phyloP scores from a whole-genome alignment of 2,113 vertebrate species.

The Addax nasomaculatus region DNA sequence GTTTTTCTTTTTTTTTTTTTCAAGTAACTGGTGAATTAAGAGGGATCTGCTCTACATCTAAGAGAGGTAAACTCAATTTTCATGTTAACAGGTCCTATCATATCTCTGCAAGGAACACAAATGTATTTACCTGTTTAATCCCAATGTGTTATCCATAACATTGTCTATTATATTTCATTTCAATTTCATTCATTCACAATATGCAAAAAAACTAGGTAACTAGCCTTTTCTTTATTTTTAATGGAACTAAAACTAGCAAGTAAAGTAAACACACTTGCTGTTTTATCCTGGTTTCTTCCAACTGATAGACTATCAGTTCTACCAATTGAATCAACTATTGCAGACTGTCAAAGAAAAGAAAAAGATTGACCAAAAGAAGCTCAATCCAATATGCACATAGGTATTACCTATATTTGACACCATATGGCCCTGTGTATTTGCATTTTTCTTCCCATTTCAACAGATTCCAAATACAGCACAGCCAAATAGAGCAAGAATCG shows the following conservation, averaged over 20 bases:
- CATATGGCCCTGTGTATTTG: background rate
- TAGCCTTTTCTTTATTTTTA: background rate
- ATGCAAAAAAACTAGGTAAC: background rate
- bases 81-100: background rate
- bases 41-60: background rate
- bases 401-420: background rate
- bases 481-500: constrained; percentile 58
- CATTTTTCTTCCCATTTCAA: background rate
- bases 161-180: background rate
- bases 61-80: background rate
- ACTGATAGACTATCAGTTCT: background rate
- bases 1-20: background rate
- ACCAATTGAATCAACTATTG: background rate
- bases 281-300: background rate
- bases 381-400: background rate
- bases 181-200: background rate
- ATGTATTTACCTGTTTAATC: background rate
- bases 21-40: background rate
- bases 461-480: constrained; percentile 28
- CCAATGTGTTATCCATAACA: background rate
- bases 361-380: background rate
- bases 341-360: background rate
- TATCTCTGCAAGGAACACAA: background rate
- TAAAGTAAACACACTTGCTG: background rate
- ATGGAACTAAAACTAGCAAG: background rate